Evolutionary conservation across 2,797 vertebrate species (phyloP).

Genomic region (Catamblyrhynchus diadema): DNA sequence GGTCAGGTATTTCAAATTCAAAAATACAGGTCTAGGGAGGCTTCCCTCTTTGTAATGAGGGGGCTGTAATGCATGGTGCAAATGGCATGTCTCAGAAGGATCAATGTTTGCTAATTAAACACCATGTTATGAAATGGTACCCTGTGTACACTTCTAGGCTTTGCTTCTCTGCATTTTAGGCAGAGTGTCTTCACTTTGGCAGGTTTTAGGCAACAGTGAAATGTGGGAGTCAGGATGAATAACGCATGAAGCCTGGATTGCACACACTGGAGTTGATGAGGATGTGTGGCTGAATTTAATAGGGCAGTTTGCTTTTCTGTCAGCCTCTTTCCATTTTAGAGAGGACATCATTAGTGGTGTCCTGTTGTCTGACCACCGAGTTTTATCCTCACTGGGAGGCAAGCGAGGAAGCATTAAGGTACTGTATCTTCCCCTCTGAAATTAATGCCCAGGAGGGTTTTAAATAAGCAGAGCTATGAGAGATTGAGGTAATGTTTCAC

Average conservation of each 20-base stretch:
- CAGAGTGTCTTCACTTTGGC: neutral
- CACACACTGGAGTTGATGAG: rapidly evolving
- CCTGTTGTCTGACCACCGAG: neutral
- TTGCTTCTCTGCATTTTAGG: neutral
- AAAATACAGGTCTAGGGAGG: neutral
- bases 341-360: neutral
- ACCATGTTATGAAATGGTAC: neutral
- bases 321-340: neutral
- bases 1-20: neutral
- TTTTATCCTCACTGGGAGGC: neutral
- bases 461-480: neutral
- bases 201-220: neutral
- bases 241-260: neutral
- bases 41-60: neutral
- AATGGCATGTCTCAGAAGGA: neutral
- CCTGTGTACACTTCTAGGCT: neutral
- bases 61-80: neutral
- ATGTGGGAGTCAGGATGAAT: neutral
- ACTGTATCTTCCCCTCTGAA: neutral
- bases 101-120: neutral
- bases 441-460: neutral
- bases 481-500: neutral
- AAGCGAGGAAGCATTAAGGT: neutral
- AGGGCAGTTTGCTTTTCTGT: neutral
- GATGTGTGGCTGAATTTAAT: neutral